These are phyloP conservation scores for Heliothis peltigera DNA, from an alignment of 2,888 invertebrate species.

Conservation along the genomic window DNA sequence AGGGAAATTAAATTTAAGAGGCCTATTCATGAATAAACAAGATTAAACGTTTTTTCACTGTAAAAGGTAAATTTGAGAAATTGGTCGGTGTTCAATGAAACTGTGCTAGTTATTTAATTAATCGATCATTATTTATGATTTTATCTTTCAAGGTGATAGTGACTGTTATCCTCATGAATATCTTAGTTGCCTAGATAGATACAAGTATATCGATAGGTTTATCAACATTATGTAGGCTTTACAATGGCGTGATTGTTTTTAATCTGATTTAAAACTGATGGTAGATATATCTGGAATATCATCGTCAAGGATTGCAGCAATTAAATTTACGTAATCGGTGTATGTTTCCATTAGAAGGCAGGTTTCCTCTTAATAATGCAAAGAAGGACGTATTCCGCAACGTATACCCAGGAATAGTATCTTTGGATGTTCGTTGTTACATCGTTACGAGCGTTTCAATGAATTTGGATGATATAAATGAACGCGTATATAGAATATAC, in stretches of 20 bases:
- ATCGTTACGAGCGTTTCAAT: background rate
- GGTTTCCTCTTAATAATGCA: background rate
- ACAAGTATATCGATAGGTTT: slow-evolving; percentile 34
- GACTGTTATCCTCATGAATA: slow-evolving; percentile 28
- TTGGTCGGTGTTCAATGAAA: slow-evolving; percentile 27
- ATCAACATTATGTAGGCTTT: slow-evolving; percentile 44
- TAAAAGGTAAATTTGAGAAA: slow-evolving; percentile 14
- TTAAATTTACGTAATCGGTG: background rate
- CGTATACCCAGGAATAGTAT: background rate
- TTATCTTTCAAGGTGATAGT: slow-evolving; percentile 37
- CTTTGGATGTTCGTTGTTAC: background rate
- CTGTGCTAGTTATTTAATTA: slow-evolving; percentile 19
- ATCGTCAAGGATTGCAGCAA: slow-evolving; percentile 25
- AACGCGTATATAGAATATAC: no score
- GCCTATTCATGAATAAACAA: slow-evolving; percentile 27
- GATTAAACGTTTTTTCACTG: slow-evolving; percentile 23
- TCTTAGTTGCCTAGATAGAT: slow-evolving; percentile 41
- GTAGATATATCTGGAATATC: slow-evolving; percentile 43
- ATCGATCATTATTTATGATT: slow-evolving; percentile 28
- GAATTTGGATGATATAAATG: background rate
- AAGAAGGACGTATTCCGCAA: background rate
- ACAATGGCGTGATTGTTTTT: slow-evolving; percentile 54
- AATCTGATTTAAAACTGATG: slow-evolving; percentile 48
- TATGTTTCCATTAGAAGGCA: background rate
- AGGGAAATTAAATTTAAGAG: slow-evolving; percentile 21